Conservation (phyloP, 2,113 vertebrate genomes). For the Microcebus lehilahytsara region DNA sequence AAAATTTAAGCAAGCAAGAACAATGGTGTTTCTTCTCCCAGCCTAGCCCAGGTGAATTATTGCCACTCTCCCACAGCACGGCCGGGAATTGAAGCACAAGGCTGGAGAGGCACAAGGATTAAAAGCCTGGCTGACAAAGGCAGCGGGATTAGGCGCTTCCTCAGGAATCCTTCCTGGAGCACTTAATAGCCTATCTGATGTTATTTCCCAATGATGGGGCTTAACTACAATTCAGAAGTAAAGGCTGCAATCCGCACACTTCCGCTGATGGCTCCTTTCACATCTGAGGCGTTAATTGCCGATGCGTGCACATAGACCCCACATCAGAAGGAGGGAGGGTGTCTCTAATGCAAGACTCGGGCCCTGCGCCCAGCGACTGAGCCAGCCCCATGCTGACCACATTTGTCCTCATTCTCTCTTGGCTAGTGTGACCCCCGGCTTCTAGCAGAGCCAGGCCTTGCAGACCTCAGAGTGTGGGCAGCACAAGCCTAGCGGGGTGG, state of each 20-base stretch:
- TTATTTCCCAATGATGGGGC: background rate
- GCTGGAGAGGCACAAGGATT: background rate
- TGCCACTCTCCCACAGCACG: fast-evolving
- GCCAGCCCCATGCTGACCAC: fast-evolving
- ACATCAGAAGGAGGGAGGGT: background rate
- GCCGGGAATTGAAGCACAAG: background rate
- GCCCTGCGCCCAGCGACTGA: fast-evolving
- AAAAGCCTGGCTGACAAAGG: conserved; percentile 1
- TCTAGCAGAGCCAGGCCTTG: background rate
- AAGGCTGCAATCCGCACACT: background rate
- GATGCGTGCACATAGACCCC: background rate
- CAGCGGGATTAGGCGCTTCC: background rate
- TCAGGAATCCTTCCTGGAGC: conserved; percentile 30
- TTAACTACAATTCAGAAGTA: background rate
- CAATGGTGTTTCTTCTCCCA: background rate
- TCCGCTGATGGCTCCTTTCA: background rate
- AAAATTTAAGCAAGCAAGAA: background rate
- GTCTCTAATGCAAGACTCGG: background rate
- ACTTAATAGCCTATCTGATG: conserved; percentile 17
- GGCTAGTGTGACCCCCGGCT: background rate
- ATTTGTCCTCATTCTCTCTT: background rate
- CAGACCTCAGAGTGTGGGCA: background rate
- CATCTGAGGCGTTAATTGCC: background rate
- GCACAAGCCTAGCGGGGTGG: background rate
- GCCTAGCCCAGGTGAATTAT: background rate